A percentile compares a stretch with the other conserved stretches of the same genome.
Evolutionary conservation across 35 echinoderm and acorn worm species (phyloP).

Genomic region (Ophioderma brevispina): DNA sequence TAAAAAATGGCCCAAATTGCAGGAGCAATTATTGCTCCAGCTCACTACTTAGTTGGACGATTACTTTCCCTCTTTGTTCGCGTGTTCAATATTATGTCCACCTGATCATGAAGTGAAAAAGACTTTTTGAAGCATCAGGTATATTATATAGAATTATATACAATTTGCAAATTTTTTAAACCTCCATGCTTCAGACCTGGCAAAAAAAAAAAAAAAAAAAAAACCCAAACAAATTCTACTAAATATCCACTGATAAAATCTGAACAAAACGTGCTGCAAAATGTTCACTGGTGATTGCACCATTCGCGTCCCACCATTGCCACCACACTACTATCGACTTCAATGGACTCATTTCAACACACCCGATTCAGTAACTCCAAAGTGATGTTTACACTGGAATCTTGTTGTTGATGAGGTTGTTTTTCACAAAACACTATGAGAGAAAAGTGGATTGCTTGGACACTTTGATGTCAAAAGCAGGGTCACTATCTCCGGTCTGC

Average conservation of each 20-base stretch:
- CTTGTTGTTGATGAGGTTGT: no score
- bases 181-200: neutral
- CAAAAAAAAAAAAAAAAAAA: neutral
- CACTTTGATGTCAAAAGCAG: no score
- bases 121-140: neutral
- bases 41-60: no score
- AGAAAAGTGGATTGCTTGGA: no score
- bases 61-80: neutral
- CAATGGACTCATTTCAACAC: no score
- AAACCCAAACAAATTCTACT: neutral
- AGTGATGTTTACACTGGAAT: no score
- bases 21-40: no score
- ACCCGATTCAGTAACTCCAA: no score
- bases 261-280: neutral
- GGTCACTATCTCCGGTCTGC: no score
- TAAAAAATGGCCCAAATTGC: neutral
- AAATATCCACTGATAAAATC: neutral
- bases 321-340: no score
- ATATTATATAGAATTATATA: constrained; percentile 2
- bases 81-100: neutral
- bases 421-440: no score
- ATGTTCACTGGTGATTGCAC: neutral
- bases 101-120: neutral
- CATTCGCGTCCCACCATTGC: no score
- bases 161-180: constrained; percentile 2